A percentile compares a stretch with the other conserved stretches of the same genome.
phyloP scores from a whole-genome alignment of 2,113 vertebrate species.

The Xenus cinereus region DNA sequence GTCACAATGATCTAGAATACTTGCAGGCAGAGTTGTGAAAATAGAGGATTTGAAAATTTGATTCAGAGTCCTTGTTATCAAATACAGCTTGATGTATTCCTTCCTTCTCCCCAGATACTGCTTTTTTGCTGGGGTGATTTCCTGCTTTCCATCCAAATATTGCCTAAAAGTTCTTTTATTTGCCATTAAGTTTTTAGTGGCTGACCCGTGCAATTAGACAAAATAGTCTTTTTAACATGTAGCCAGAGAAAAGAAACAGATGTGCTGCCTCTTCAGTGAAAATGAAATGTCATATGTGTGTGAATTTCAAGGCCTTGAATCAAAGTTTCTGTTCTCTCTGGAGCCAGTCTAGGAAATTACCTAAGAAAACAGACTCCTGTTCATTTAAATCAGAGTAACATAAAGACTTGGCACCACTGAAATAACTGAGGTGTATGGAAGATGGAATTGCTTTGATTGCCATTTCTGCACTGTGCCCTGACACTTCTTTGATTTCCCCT shows the following conservation, averaged over 20 bases:
- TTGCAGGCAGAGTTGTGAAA: background rate
- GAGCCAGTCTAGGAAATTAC: background rate
- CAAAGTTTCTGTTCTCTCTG: background rate
- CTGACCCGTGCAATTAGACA: background rate
- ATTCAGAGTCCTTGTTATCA: background rate
- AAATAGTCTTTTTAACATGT: background rate
- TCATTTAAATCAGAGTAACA: background rate
- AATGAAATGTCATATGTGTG: background rate
- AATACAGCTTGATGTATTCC: background rate
- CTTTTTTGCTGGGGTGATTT: background rate
- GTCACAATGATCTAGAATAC: background rate
- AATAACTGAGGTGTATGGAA: background rate
- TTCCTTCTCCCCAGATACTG: background rate
- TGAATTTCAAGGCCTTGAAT: background rate
- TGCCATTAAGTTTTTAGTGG: background rate
- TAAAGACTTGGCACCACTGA: background rate
- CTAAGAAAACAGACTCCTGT: background rate
- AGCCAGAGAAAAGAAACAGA: background rate
- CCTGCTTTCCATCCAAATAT: background rate
- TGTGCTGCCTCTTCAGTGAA: background rate
- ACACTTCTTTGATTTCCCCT: background rate
- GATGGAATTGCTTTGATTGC: background rate
- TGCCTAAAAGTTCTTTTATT: background rate
- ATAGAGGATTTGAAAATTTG: background rate
- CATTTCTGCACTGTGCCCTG: background rate